A percentile compares a stretch with the other conserved stretches of the same genome.
Evolutionary conservation across 2,888 invertebrate genomes (phyloP).

Genomic region (Apodemia mormo): DNA sequence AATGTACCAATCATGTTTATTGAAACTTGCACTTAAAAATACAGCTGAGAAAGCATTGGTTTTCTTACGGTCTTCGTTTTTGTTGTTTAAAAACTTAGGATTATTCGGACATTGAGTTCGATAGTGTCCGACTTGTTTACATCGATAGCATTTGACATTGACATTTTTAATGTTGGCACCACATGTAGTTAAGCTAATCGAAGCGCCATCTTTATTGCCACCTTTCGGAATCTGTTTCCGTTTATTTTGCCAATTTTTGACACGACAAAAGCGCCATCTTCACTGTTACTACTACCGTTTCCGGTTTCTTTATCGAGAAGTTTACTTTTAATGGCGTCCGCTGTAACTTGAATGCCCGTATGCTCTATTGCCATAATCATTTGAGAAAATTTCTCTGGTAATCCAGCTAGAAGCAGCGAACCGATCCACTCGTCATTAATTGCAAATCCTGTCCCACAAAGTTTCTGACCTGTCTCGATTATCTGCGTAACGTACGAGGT

Average conservation of each 20-base stretch:
- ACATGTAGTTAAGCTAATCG: neutral
- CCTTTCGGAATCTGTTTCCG: neutral
- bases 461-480: slow-evolving; percentile 2
- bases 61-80: no score
- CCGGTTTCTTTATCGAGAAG: slow-evolving; percentile 23
- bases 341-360: slow-evolving; percentile 24
- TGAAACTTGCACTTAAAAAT: no score
- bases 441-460: neutral
- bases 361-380: slow-evolving; percentile 12
- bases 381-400: neutral
- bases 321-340: slow-evolving; percentile 29
- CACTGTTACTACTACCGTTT: slow-evolving; percentile 10
- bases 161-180: slow-evolving; percentile 16
- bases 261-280: slow-evolving; percentile 9
- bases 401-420: slow-evolving; percentile 1
- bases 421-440: neutral
- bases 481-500: neutral
- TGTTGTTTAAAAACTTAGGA: neutral
- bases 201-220: neutral
- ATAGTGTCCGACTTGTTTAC: slow-evolving; percentile 33
- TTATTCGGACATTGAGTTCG: slow-evolving; percentile 25
- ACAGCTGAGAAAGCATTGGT: no score
- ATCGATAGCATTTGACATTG: slow-evolving; percentile 31
- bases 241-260: slow-evolving; percentile 1
- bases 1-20: no score